A percentile compares a stretch with the other conserved stretches of the same genome.
Conservation (phyloP, 2,888 invertebrate species). For the Andrena minutula region DNA sequence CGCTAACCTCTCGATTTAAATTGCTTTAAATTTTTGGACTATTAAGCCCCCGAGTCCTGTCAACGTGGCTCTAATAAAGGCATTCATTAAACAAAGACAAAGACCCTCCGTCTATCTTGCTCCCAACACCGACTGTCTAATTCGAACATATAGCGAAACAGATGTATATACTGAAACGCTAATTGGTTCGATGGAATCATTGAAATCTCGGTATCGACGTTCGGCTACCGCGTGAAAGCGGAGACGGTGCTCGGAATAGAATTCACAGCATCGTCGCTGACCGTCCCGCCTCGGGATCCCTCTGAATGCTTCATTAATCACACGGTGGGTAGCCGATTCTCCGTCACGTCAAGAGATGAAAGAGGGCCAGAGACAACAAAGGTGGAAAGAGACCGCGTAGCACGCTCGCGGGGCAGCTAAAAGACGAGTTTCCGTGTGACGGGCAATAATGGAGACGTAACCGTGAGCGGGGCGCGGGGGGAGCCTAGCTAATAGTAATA, state of each 20-base stretch:
- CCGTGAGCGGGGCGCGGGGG: constrained; percentile 68
- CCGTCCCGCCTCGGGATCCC: constrained; percentile 34
- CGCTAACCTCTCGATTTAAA: no score
- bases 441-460: constrained; percentile 79
- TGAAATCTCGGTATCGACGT: neutral
- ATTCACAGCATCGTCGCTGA: constrained; percentile 30
- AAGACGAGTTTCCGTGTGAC: constrained; percentile 70
- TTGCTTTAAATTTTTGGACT: no score
- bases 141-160: no score
- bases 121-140: no score
- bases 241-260: constrained; percentile 54
- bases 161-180: neutral
- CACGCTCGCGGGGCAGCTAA: constrained; percentile 63
- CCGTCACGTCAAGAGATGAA: constrained; percentile 56
- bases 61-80: no score
- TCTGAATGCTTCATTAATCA: constrained; percentile 81
- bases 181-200: constrained; percentile 10
- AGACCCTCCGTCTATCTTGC: no score
- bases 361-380: constrained; percentile 57
- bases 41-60: no score
- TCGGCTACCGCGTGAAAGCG: neutral
- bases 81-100: no score
- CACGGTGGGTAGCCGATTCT: constrained; percentile 72
- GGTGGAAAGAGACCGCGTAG: constrained; percentile 66
- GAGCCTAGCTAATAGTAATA: constrained; percentile 79